Conservation (phyloP, 2,888 invertebrate genomes). For the Philopedon plagiatum region DNA sequence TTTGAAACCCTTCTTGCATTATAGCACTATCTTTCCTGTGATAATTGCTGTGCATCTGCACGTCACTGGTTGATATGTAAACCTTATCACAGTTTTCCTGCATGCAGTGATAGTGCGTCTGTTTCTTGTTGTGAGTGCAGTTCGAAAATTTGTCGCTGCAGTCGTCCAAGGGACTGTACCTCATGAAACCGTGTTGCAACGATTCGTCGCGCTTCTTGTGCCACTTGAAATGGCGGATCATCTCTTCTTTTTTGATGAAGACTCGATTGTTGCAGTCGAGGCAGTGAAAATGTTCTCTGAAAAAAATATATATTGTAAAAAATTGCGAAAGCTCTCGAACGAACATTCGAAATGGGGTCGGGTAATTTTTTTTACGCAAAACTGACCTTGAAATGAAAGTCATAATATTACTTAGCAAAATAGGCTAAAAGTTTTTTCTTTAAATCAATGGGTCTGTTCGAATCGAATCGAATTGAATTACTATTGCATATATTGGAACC, state of each 20-base stretch:
- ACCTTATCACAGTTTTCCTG: conserved; percentile 95
- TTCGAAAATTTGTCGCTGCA: conserved; percentile 80
- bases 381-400: too few relatives aligned
- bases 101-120: conserved; percentile 97
- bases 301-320: conserved; percentile 34
- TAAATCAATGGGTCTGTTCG: too few relatives aligned
- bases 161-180: conserved; percentile 94
- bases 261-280: conserved; percentile 84
- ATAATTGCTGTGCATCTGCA: conserved; percentile 99
- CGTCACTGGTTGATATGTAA: conserved; percentile 98
- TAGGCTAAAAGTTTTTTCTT: too few relatives aligned
- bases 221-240: conserved; percentile 99
- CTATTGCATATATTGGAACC: too few relatives aligned
- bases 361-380: too few relatives aligned
- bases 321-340: too few relatives aligned
- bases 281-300: conserved; percentile 95
- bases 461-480: too few relatives aligned
- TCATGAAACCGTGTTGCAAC: conserved; percentile 93
- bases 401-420: too few relatives aligned
- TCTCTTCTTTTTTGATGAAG: conserved; percentile 98
- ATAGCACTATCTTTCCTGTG: conserved; percentile 98
- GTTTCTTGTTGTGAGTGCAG: conserved; percentile 94
- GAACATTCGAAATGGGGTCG: too few relatives aligned
- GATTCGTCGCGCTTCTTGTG: conserved; percentile 99
- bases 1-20: conserved; percentile 97